Percentiles rank a stretch among this genome's conserved stretches.
These are phyloP conservation scores for Rhinichthys osculus DNA, from an alignment of 2,797 vertebrate species.

Conservation along the genomic window DNA sequence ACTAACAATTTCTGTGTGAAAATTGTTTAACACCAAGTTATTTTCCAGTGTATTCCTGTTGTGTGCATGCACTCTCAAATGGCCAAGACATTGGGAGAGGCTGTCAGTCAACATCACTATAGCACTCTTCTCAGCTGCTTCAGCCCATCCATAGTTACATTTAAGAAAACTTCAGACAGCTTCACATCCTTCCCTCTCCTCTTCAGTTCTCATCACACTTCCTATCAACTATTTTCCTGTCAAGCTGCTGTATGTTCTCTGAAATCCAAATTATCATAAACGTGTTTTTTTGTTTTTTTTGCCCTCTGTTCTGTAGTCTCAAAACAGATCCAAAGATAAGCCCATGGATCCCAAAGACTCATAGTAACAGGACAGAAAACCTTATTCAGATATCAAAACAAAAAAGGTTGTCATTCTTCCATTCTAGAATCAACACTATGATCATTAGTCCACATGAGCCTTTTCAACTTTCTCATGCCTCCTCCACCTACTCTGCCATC, in stretches of 20 bases:
- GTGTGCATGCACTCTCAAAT: too few species aligned
- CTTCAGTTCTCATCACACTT: not conserved
- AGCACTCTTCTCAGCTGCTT: not conserved
- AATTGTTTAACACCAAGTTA: too few species aligned
- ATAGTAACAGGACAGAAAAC: not conserved
- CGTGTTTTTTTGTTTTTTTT: too few species aligned
- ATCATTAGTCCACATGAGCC: not conserved
- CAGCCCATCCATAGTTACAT: not conserved
- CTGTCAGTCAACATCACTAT: not conserved
- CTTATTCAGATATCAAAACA: conserved; percentile 1
- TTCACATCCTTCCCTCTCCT: not conserved
- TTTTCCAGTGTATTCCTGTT: too few species aligned
- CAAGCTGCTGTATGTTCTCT: not conserved
- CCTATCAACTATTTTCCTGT: not conserved
- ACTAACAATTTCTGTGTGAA: too few species aligned
- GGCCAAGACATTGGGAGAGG: not conserved
- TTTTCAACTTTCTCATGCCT: conserved; percentile 12
- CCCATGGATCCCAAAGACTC: not conserved
- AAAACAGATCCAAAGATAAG: not conserved
- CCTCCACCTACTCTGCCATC: conserved; percentile 24
- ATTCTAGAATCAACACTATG: not conserved
- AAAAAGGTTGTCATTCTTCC: not conserved
- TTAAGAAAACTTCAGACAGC: not conserved
- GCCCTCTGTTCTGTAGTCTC: conserved; percentile 1
- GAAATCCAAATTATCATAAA: not conserved